Evolutionary conservation across 2,888 invertebrate genomes (phyloP), one percentile per base, ranked within the genome.

Genomic region (Terebella lapidaria): DNA sequence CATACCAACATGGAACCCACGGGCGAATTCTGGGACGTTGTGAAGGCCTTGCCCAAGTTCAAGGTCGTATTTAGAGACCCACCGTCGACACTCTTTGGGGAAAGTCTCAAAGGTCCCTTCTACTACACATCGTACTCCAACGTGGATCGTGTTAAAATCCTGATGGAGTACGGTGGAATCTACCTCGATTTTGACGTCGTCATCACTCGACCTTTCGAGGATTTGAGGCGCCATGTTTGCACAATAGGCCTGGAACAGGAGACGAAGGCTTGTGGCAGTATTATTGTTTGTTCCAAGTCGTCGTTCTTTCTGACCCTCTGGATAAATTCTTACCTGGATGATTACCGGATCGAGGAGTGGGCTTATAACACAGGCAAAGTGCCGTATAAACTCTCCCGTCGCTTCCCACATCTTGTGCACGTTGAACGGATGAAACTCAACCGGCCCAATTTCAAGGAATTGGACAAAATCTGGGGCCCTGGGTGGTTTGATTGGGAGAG

Each of bases 61-160:
- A 67, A 63, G 28, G 62, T 67, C 22, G 5, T 53, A 24, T 10
- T n/a, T 42, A 25, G 69, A 24, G 35, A 61, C 3, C 70, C 70
- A n/a, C 70, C 70, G 5, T 26, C 35, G 3, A 57, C 18, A 4
- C 30, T 67, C 24, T 70, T 67, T 45, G 68, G 68, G 2, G 68
- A 66, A 29, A 28, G 29, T 10, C 57, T 69, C 22, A 69, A 67
- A 42, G 28, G 54, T 3, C 68, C 69, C 28, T 28, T 56, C 51
- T 69, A 53, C 60, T 69, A 69, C 58, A 70, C 70, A 3, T 70
- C 69, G 1, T 65, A 69, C 46, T 70, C 70, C 24, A 70, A 70
- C 52, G 70, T 70, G 15, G 70, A 70, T 51, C 46, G 70, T 30
- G 64, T 70, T 27, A 66, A 66, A 42, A 54, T 70, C 10, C 58